Conservation (phyloP, 2,797 vertebrate genomes). For the Microchirus variegatus region DNA sequence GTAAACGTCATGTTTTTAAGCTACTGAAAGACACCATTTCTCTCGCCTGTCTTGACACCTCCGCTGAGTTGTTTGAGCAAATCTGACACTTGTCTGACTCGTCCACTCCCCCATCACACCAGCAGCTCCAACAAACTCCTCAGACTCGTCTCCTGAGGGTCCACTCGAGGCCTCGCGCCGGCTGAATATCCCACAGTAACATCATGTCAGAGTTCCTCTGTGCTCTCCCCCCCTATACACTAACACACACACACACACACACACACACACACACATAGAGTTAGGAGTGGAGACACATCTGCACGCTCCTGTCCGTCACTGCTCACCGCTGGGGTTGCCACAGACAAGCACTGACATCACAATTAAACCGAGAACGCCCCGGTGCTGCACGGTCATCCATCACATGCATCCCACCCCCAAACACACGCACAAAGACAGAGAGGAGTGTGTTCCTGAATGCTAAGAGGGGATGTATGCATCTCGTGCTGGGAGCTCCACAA, state of each 20-base stretch:
- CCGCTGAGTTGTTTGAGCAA: constrained; percentile 3
- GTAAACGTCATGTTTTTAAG: not conserved
- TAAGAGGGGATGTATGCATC: constrained; percentile 46
- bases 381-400: constrained; percentile 72
- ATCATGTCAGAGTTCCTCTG: constrained; percentile 42
- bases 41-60: constrained; percentile 18
- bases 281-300: constrained; percentile 12
- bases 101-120: constrained; percentile 6
- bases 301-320: constrained; percentile 62
- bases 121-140: constrained; percentile 34
- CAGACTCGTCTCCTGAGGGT: constrained; percentile 41
- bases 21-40: not conserved
- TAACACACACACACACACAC: not conserved
- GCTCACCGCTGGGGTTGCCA: constrained; percentile 59
- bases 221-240: not conserved
- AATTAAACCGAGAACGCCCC: constrained; percentile 71
- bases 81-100: constrained; percentile 44
- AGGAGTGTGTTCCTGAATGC: constrained; percentile 49
- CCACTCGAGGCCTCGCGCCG: not conserved
- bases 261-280: not conserved
- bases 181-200: constrained; percentile 30
- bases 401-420: constrained; percentile 51
- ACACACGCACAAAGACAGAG: constrained; percentile 14
- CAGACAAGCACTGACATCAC: constrained; percentile 73
- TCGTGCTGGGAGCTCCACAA: constrained; percentile 31